A percentile compares a stretch with the other conserved stretches of the same genome.
Conservation (phyloP, 2,113 vertebrate genomes). For the Ailurus styani region DNA sequence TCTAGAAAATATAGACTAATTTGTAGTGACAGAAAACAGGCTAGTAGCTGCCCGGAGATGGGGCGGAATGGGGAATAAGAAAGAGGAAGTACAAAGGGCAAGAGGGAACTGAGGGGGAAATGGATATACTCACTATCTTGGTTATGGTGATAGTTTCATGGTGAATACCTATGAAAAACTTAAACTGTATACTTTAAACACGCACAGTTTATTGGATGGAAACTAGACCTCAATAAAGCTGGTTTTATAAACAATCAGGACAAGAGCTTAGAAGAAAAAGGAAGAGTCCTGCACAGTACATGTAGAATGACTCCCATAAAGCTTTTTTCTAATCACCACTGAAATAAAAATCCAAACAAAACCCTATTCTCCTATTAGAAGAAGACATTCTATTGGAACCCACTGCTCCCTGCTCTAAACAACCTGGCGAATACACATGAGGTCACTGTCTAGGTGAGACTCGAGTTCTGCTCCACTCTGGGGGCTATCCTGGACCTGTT, state of each 20-base stretch:
- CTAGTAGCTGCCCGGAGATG: not conserved
- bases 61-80: fast-evolving
- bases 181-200: not conserved
- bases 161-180: not conserved
- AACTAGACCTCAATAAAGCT: not conserved
- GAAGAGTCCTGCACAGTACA: not conserved
- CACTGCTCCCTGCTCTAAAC: not conserved
- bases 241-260: not conserved
- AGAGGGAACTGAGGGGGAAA: not conserved
- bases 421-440: fast-evolving
- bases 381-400: not conserved
- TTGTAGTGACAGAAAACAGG: not conserved
- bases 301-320: not conserved
- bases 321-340: not conserved
- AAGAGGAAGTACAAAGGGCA: not conserved
- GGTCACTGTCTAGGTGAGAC: not conserved
- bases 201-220: not conserved
- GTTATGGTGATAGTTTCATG: not conserved
- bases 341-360: not conserved
- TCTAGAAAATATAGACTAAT: not conserved
- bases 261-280: not conserved
- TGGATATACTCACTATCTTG: not conserved
- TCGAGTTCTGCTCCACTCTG: not conserved
- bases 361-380: not conserved
- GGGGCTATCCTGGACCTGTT: fast-evolving